Evolutionary conservation across 2,888 invertebrate species (phyloP), one percentile per base, ranked within the genome.

Genomic region (Mimachlamys varia): DNA sequence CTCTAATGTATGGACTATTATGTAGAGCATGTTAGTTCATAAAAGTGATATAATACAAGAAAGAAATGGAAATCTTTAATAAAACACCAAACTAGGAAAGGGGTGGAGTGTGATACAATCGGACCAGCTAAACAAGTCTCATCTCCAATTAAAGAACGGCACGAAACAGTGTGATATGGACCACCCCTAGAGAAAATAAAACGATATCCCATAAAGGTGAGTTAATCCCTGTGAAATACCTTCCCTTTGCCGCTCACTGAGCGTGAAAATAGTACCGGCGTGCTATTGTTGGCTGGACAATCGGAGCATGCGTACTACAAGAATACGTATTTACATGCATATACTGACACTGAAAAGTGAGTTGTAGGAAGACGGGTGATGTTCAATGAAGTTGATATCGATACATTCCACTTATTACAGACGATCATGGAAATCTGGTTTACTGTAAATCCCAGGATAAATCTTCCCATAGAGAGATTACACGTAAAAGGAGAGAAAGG

Each of bases 301-400:
- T 76, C 33, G 33, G 33, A 76, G 76, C 76, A 76, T 76, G 76
- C 76, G 76, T 76, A 76, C 76, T 76, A 76, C 76, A 76, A 76
- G 76, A 76, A 76, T 76, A 76, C 76, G 27, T 76, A 76, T 76
- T 76, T 76, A 76, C 76, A 76, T 76, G 76, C 76, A 76, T 76
- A 27, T 76, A 76, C 76, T 76, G 33, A 33, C 12, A 33, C 22
- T 76, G 76, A 76, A 76, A 33, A 76, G 76, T 12, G 76, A 76
- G 76, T 76, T 76, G 76, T 76, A 76, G 27, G 76, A 76, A 33
- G 27, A 33, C 76, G 76, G 33, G 76, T 76, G 76, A 15, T 76
- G 76, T 76, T 76, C 76, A 76, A 22, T 76, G 76, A 76, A 33
- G 76, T 76, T 33, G 76, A 33, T 33, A 76, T 76, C 76, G 76